Conservation (phyloP, 2,888 invertebrate species). For the Spilarctia lutea region DNA sequence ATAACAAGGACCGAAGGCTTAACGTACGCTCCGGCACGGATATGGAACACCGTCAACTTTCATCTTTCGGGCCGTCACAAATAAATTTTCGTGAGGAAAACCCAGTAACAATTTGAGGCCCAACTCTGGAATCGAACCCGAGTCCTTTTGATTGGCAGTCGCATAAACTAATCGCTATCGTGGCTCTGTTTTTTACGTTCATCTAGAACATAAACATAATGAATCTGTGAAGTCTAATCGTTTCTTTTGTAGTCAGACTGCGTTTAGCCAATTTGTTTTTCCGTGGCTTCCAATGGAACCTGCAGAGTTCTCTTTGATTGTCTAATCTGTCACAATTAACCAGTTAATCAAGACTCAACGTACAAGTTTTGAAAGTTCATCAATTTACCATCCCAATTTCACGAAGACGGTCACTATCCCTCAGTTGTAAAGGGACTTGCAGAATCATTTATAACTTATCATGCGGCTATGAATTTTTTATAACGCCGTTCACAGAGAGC, state of each 20-base stretch:
- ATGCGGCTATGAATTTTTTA: slow-evolving; percentile 11
- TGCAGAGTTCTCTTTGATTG: neutral
- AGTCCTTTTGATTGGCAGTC: no score
- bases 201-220: no score
- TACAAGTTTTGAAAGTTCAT: neutral
- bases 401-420: neutral
- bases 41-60: no score
- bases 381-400: neutral
- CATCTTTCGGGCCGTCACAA: no score
- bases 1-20: no score
- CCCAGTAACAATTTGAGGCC: no score
- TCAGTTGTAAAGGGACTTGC: neutral
- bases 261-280: neutral
- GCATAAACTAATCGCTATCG: no score
- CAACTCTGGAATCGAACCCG: no score
- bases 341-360: neutral
- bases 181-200: no score
- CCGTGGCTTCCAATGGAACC: neutral
- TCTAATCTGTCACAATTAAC: neutral
- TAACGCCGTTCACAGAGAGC: neutral
- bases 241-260: neutral
- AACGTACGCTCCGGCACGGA: no score
- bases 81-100: no score
- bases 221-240: no score
- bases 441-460: slow-evolving; percentile 4